Conservation (phyloP, 2,888 invertebrate genomes). For the Macrophya annulata region DNA sequence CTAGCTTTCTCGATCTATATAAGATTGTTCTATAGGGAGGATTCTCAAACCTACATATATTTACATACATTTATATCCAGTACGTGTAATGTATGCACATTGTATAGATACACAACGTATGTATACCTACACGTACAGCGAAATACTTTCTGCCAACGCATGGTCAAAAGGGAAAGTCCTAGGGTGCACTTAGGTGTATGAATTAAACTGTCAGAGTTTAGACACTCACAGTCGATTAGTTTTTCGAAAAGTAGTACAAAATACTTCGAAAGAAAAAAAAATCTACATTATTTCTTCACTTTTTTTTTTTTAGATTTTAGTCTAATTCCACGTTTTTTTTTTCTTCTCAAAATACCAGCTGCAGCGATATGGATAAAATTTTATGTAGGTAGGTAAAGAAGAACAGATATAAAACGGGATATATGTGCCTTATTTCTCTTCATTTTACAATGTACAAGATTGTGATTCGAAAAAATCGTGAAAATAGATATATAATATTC, state of each 20-base stretch:
- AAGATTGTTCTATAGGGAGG: conserved; percentile 7
- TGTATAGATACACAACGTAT: neutral
- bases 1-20: neutral
- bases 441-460: no score
- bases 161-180: neutral
- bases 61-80: neutral
- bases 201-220: neutral
- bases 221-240: neutral
- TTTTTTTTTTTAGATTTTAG: neutral
- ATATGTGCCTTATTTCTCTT: no score
- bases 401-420: no score
- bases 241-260: neutral
- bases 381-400: no score
- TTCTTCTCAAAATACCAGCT: no score
- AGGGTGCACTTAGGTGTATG: neutral
- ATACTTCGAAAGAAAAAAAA: no score
- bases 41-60: neutral
- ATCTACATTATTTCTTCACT: neutral
- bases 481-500: no score
- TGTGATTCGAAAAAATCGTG: no score
- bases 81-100: conserved; percentile 3
- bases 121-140: neutral
- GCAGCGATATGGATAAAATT: no score
- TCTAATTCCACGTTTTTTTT: no score
- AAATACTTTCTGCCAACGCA: neutral